Percentiles rank a stretch among this genome's conserved stretches.
phyloP scores from a whole-genome alignment of 2,797 vertebrate genomes.

The Manis javanica region DNA sequence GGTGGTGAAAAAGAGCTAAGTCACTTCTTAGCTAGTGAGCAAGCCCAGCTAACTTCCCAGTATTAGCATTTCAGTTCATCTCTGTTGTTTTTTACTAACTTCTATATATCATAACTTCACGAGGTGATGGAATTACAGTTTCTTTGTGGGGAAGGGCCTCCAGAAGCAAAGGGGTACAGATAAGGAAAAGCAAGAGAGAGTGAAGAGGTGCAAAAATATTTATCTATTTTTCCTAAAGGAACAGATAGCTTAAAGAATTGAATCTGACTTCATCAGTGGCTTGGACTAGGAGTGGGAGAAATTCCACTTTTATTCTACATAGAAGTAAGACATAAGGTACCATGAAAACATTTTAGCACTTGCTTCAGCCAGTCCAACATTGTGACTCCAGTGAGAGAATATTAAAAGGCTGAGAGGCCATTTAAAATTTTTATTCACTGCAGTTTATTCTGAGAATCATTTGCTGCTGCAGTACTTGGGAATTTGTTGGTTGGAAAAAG shows the following conservation, averaged over 20 bases:
- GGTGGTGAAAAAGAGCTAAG: neutral
- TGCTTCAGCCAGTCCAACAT: neutral
- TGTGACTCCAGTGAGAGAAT: neutral
- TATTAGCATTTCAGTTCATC: neutral
- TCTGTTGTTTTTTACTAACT: neutral
- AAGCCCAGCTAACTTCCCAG: neutral
- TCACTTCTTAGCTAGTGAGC: neutral
- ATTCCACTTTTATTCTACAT: neutral
- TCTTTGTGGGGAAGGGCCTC: neutral
- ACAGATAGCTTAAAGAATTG: neutral
- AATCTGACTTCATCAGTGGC: neutral
- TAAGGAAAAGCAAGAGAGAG: neutral
- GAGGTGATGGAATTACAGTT: neutral
- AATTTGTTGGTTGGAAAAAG: constrained; percentile 47
- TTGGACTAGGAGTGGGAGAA: neutral
- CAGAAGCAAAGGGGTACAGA: neutral
- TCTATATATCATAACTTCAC: neutral
- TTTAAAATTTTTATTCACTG: constrained; percentile 37
- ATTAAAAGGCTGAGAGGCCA: neutral
- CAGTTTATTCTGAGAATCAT: neutral
- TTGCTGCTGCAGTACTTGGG: neutral
- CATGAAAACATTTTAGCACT: neutral
- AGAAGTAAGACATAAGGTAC: neutral
- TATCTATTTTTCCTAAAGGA: neutral
- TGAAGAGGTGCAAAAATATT: neutral